A percentile compares a stretch with the other conserved stretches of the same genome.
These are phyloP conservation scores for Candidula unifasciata DNA, from an alignment of 2,888 invertebrate genomes.

Conservation along the genomic window DNA sequence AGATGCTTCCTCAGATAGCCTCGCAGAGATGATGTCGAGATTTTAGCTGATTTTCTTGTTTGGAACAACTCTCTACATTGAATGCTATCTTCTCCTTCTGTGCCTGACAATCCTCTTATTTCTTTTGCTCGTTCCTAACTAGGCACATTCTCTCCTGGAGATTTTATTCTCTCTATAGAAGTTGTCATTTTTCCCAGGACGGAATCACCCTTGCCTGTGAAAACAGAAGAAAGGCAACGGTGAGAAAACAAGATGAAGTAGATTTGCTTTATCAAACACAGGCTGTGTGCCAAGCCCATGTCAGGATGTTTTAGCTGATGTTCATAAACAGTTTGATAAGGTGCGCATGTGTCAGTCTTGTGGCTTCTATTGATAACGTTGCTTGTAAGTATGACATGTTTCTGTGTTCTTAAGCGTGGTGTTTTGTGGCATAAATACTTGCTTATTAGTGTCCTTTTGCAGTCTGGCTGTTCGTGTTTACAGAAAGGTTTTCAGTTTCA, in stretches of 20 bases:
- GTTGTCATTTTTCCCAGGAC: background rate
- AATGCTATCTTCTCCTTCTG: slow-evolving; percentile 2
- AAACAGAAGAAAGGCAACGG: background rate
- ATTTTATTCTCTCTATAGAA: slow-evolving; percentile 4
- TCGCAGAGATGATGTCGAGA: background rate
- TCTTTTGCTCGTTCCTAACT: no score
- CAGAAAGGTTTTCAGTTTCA: no score
- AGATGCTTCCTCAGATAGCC: slow-evolving; percentile 35
- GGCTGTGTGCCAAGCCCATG: background rate
- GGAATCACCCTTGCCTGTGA: background rate
- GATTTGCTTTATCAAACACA: slow-evolving; percentile 6
- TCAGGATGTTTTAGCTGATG: slow-evolving; percentile 7
- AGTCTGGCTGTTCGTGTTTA: no score
- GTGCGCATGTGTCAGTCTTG: background rate
- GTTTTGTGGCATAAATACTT: background rate
- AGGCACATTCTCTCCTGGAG: background rate
- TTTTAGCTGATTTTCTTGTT: background rate
- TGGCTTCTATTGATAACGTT: background rate
- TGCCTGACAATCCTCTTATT: background rate
- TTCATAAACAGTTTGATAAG: slow-evolving; percentile 11
- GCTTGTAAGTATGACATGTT: background rate
- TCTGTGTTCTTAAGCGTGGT: background rate
- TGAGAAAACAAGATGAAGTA: slow-evolving; percentile 3
- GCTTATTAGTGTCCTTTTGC: background rate
- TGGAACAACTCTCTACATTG: background rate